Percentiles rank a stretch among this genome's conserved stretches.
Evolutionary conservation across 2,113 vertebrate genomes (phyloP).

Genomic region (Mustela nigripes): DNA sequence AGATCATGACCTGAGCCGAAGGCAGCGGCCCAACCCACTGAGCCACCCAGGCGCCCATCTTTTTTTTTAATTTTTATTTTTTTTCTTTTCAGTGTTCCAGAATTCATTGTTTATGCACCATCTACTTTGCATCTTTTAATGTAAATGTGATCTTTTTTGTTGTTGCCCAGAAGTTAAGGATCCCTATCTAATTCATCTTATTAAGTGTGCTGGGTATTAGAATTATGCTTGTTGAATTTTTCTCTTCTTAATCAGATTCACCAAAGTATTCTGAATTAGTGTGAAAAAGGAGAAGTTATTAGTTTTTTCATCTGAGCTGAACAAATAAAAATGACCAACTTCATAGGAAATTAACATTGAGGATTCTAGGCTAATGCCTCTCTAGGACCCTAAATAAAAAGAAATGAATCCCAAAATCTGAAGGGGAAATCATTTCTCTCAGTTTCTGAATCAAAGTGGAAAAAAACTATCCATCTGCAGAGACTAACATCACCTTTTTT

Average conservation of each 20-base stretch:
- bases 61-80: no score
- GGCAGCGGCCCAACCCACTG: no score
- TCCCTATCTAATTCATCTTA: neutral
- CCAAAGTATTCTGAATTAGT: neutral
- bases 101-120: no score
- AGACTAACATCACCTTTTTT: slow-evolving; percentile 50
- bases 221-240: neutral
- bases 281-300: neutral
- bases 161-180: neutral
- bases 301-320: neutral
- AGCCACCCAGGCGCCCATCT: no score
- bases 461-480: neutral
- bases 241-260: neutral
- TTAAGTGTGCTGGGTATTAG: neutral
- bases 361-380: neutral
- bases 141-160: neutral
- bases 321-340: neutral
- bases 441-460: neutral
- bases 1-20: no score
- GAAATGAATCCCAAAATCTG: neutral
- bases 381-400: neutral
- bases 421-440: neutral
- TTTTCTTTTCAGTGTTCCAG: no score
- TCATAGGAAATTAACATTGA: neutral
- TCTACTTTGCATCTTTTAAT: neutral